Conservation (phyloP, 2,888 invertebrate genomes). For the Silvanus unidentatus region DNA sequence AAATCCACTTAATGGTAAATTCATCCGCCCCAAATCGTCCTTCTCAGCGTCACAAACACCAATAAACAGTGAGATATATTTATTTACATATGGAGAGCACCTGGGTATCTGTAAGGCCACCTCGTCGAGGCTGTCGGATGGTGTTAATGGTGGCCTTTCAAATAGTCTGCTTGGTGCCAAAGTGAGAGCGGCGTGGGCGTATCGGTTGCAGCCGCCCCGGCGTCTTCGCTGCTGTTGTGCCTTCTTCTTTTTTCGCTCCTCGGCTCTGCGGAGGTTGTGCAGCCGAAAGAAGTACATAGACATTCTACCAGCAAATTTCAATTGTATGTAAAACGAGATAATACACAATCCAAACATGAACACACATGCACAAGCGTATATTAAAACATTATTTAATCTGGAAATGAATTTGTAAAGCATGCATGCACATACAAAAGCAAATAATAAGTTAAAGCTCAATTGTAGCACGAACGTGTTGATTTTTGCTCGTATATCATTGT, state of each 20-base stretch:
- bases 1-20: too few relatives aligned
- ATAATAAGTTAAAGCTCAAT: too few relatives aligned
- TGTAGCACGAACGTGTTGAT: too few relatives aligned
- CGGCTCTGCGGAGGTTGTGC: constrained; percentile 82
- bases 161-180: constrained; percentile 75
- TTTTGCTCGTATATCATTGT: too few relatives aligned
- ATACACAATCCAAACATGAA: too few relatives aligned
- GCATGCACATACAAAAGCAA: too few relatives aligned
- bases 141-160: constrained; percentile 77
- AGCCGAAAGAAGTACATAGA: constrained; percentile 94
- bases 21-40: too few relatives aligned
- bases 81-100: constrained; percentile 46
- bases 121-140: constrained; percentile 85
- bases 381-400: too few relatives aligned
- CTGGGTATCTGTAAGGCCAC: constrained; percentile 90
- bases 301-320: constrained; percentile 56
- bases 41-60: neutral
- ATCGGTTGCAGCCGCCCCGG: constrained; percentile 38
- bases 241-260: constrained; percentile 67
- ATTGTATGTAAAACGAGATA: too few relatives aligned
- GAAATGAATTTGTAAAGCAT: too few relatives aligned
- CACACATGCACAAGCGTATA: too few relatives aligned
- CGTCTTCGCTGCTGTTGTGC: constrained; percentile 46
- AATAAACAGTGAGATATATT: constrained; percentile 9
- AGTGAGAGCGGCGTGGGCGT: constrained; percentile 58